Evolutionary conservation across 2,797 vertebrate species (phyloP).

Genomic region (Enteromius anoplus): DNA sequence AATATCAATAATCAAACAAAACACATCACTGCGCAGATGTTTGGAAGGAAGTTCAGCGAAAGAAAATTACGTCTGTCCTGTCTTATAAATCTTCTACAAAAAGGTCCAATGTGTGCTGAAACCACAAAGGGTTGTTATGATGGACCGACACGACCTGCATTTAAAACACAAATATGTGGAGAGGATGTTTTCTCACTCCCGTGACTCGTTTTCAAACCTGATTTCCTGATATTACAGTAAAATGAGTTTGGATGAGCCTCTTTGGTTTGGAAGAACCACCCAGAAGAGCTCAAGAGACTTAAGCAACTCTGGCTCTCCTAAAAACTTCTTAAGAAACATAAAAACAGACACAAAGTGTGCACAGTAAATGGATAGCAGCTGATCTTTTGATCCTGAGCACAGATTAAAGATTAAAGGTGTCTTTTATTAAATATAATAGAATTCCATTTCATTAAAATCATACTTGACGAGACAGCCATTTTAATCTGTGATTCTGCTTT

Average conservation of each 20-base stretch:
- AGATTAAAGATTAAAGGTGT: too few species aligned
- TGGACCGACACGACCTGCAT: slow-evolving; percentile 30
- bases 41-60: background rate
- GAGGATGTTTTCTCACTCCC: background rate
- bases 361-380: background rate
- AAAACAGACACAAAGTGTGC: background rate
- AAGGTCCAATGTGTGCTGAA: slow-evolving; percentile 33
- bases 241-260: slow-evolving; percentile 11
- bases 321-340: background rate
- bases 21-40: slow-evolving; percentile 27
- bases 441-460: background rate
- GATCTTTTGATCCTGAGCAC: background rate
- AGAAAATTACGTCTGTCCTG: slow-evolving; percentile 25
- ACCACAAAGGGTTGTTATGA: slow-evolving; percentile 24
- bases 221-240: slow-evolving; percentile 19
- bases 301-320: background rate
- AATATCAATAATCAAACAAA: slow-evolving; percentile 33
- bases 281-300: slow-evolving; percentile 14
- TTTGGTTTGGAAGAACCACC: slow-evolving; percentile 2
- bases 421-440: background rate
- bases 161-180: slow-evolving; percentile 28
- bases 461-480: background rate
- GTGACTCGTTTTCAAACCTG: slow-evolving; percentile 18
- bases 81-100: slow-evolving; percentile 37
- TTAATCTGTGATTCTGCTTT: background rate